Base-by-base conservation (phyloP, 2,888 invertebrate species). In the Parnassius orleans region DNA sequence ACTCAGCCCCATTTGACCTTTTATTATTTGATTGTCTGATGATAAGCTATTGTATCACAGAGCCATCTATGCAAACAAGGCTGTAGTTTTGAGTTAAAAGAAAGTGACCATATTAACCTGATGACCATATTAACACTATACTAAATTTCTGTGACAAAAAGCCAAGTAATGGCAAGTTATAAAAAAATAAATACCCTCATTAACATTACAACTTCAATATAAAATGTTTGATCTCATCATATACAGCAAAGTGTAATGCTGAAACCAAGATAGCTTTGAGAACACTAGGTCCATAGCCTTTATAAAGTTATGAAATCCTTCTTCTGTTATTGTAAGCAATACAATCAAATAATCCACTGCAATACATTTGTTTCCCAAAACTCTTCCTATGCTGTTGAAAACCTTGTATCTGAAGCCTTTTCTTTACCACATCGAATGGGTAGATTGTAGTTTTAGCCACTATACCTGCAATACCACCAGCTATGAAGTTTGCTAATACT, bases 391-490 rank as follows among this genome's bases (percentile, higher is more conserved):
- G 83, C 68, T 93, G 86, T 72, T 95, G 94, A 78, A 98, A 97
- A 5, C 98, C 98, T 86, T 97, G 97, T 66, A 98, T 95, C 84
- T 98, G 98, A 74, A 98, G 85, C 62, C 98, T 93, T 81, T 98
- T 98, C 77, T 97, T 96, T 1, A 95, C 93, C 71, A 98, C 92
- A 92, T 98, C 98, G 71, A 98, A 94, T 0, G 98, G 98, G 87
- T 98, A 98, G 10, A 98, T 94, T 7, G 93, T 87, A 43, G 95
- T 94, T 89, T 98, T 98, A 0, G 97, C 94, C 19, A 94, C 86
- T 70, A 96, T 89, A 5, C 98, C 98, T 2, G 98, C 94, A 47
- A 94, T 78, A 15, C 95, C 94, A 10, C 97, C 97, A 71, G 95
- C 94, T 53, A 94, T 74, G 60, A 95, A 80, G 71, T 93, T 94